phyloP scores from a whole-genome alignment of 1,140 invertebrate species.

The Tetraneura akinire region DNA sequence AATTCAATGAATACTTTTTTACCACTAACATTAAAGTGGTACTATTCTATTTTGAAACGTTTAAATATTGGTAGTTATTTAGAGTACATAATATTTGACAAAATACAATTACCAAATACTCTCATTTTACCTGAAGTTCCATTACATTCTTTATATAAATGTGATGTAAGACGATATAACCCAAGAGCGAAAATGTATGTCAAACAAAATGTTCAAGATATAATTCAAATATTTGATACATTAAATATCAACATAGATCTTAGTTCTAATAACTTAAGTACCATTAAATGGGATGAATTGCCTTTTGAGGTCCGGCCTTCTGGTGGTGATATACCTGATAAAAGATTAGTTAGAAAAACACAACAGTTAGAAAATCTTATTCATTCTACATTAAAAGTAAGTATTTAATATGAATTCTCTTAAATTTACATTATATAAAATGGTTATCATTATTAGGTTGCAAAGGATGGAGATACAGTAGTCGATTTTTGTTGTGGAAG shows the following conservation, averaged over 20 bases:
- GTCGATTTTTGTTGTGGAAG: slow-evolving; percentile 95
- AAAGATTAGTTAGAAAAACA: slow-evolving; percentile 75
- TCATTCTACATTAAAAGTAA: slow-evolving; percentile 69
- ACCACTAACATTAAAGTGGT: slow-evolving; percentile 72
- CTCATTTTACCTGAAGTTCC: slow-evolving; percentile 58
- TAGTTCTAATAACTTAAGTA: slow-evolving; percentile 59
- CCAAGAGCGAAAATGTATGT: slow-evolving; percentile 73
- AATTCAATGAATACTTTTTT: slow-evolving; percentile 62
- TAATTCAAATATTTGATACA: slow-evolving; percentile 45
- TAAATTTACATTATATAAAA: background rate
- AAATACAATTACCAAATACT: background rate
- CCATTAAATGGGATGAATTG: slow-evolving; percentile 67
- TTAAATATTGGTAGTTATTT: slow-evolving; percentile 57
- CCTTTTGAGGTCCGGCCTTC: slow-evolving; percentile 74
- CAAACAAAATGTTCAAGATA: slow-evolving; percentile 69
- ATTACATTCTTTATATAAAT: slow-evolving; percentile 75
- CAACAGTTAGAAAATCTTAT: slow-evolving; percentile 87
- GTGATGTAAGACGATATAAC: slow-evolving; percentile 75
- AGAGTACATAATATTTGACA: slow-evolving; percentile 54
- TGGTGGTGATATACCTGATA: slow-evolving; percentile 76
- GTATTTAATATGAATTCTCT: background rate
- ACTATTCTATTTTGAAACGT: slow-evolving; percentile 59
- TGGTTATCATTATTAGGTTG: slow-evolving; percentile 53
- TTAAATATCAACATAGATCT: slow-evolving; percentile 37
- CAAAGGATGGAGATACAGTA: slow-evolving; percentile 64